These are phyloP conservation scores for Zaprionus capensis DNA, from an alignment of 1,140 invertebrate species.

Conservation along the genomic window DNA sequence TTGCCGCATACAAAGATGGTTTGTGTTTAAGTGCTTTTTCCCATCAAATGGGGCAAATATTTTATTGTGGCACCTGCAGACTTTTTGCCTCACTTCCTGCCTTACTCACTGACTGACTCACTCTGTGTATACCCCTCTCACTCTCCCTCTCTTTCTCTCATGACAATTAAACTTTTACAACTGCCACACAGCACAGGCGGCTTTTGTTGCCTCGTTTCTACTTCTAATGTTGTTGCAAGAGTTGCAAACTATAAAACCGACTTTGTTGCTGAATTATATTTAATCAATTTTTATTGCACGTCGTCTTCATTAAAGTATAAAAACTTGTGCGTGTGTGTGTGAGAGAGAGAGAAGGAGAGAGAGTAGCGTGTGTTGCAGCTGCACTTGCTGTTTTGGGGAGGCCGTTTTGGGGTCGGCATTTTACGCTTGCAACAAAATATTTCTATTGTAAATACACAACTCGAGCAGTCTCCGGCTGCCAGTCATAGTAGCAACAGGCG, in stretches of 20 bases:
- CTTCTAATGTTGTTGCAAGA: slow-evolving; percentile 50
- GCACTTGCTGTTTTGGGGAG: slow-evolving; percentile 32
- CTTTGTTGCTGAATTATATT: slow-evolving; percentile 82
- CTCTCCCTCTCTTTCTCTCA: slow-evolving; percentile 3
- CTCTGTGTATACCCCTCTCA: neutral
- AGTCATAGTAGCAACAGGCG: slow-evolving; percentile 34
- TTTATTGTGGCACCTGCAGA: slow-evolving; percentile 48
- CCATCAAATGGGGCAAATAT: slow-evolving; percentile 49
- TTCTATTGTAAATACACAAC: slow-evolving; percentile 66
- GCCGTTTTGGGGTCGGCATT: slow-evolving; percentile 35
- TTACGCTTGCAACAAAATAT: slow-evolving; percentile 74
- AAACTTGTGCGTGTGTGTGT: slow-evolving; percentile 45
- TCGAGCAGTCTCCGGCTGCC: slow-evolving; percentile 17
- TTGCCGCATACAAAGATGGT: slow-evolving; percentile 42
- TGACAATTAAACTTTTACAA: slow-evolving; percentile 77
- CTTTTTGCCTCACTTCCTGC: neutral
- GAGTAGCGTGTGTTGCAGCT: slow-evolving; percentile 46
- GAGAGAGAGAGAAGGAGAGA: neutral
- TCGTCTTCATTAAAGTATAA: slow-evolving; percentile 81
- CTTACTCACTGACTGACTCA: slow-evolving; percentile 18
- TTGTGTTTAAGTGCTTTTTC: slow-evolving; percentile 60
- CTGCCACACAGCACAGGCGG: slow-evolving; percentile 43
- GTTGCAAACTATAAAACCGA: slow-evolving; percentile 70
- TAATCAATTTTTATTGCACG: slow-evolving; percentile 82
- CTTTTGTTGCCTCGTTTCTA: slow-evolving; percentile 43